Evolutionary conservation across 2,888 invertebrate genomes (phyloP).

Genomic region (Junonia oenone): DNA sequence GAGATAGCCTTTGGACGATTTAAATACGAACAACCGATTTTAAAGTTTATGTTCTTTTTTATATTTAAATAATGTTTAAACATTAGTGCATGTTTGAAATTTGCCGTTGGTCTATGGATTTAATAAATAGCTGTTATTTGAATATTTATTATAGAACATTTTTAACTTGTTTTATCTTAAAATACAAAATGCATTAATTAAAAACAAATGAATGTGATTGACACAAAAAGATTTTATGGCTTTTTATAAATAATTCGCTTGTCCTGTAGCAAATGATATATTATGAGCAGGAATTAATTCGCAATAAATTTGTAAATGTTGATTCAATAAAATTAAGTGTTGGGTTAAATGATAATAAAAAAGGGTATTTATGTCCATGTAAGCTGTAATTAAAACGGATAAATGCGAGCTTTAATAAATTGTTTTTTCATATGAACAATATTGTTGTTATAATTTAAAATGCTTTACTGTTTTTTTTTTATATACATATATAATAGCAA

Average conservation of each 20-base stretch:
- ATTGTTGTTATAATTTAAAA: constrained; percentile 13
- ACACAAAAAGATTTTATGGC: neutral
- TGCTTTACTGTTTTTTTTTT: neutral
- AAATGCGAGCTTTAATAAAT: constrained; percentile 34
- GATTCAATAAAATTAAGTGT: constrained; percentile 38
- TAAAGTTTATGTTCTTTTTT: neutral
- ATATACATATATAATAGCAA: no score
- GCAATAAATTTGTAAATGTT: constrained; percentile 18
- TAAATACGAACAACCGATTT: neutral
- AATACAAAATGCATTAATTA: no score
- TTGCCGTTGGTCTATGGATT: no score
- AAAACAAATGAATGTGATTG: no score
- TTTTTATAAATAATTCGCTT: neutral
- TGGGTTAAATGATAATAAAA: constrained; percentile 64
- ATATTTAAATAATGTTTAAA: neutral
- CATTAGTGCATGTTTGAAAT: neutral
- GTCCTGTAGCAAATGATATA: neutral
- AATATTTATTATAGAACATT: no score
- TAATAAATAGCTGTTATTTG: no score
- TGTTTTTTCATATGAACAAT: constrained; percentile 26
- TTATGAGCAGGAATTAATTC: constrained; percentile 7
- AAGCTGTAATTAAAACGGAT: constrained; percentile 53
- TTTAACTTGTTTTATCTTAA: no score
- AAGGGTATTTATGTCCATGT: constrained; percentile 45
- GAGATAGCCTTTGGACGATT: neutral